phyloP scores from a whole-genome alignment of 2,113 vertebrate genomes.

The Diglossa brunneiventris region DNA sequence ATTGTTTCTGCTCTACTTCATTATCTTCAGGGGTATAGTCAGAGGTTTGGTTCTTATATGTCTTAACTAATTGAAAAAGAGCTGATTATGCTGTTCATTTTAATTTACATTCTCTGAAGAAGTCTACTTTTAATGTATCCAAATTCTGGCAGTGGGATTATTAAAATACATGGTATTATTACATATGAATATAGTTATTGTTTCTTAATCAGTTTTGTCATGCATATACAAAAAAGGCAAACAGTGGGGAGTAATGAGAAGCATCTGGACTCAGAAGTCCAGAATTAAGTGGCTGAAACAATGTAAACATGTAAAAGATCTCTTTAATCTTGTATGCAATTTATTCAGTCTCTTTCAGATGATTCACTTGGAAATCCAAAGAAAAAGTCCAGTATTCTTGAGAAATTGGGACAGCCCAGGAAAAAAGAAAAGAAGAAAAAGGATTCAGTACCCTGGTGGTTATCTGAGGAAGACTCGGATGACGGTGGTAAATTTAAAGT shows the following conservation, averaged over 20 bases:
- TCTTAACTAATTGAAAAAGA: neutral
- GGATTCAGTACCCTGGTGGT: constrained; percentile 77
- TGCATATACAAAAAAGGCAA: neutral
- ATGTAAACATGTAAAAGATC: neutral
- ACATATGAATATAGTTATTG: neutral
- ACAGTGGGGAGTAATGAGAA: neutral
- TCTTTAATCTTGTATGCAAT: neutral
- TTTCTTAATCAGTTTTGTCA: neutral
- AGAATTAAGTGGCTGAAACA: neutral
- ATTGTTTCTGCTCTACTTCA: neutral
- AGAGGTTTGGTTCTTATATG: neutral
- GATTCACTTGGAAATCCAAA: constrained; percentile 83
- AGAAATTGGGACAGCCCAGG: constrained; percentile 62
- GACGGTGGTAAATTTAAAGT: constrained; percentile 67
- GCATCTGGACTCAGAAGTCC: neutral
- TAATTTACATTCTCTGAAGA: neutral
- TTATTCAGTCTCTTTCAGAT: constrained; percentile 89
- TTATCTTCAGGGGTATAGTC: neutral
- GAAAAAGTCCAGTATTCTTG: constrained; percentile 61
- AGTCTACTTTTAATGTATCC: neutral
- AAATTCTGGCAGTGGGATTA: neutral
- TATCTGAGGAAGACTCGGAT: constrained; percentile 72
- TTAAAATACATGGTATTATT: neutral
- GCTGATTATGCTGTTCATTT: neutral
- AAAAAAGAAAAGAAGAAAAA: constrained; percentile 72